Evolutionary conservation across 2,797 vertebrate species (phyloP).

Genomic region (Protosalanx chinensis): DNA sequence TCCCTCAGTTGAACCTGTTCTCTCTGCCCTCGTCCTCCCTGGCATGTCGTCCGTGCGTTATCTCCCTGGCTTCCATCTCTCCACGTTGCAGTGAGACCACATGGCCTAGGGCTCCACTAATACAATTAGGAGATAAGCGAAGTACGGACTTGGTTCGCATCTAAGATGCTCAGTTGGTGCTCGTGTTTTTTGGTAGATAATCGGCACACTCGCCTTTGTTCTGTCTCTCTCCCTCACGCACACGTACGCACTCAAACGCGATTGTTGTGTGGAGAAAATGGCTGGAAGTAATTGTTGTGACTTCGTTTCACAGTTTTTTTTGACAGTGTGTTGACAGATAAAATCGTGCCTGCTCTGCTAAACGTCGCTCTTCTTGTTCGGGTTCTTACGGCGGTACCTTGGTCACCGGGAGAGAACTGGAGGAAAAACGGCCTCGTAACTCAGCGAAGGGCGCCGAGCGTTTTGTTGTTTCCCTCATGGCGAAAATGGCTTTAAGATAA

Average conservation of each 20-base stretch:
- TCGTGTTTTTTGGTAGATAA: constrained; percentile 42
- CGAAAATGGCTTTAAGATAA: constrained; percentile 8
- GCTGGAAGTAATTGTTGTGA: neutral
- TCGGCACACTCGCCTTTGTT: neutral
- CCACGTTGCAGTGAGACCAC: constrained; percentile 27
- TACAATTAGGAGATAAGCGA: constrained; percentile 62
- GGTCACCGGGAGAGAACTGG: constrained; percentile 1
- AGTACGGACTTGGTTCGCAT: constrained; percentile 33
- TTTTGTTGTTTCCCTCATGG: constrained; percentile 15
- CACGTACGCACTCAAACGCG: constrained; percentile 14
- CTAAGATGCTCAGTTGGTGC: constrained; percentile 33
- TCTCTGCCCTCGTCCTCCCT: constrained; percentile 4
- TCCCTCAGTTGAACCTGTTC: constrained; percentile 44
- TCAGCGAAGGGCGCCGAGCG: constrained; percentile 7
- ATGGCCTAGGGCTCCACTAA: constrained; percentile 37
- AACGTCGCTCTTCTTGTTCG: constrained; percentile 16
- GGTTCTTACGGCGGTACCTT: constrained; percentile 14
- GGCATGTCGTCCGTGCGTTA: constrained; percentile 16
- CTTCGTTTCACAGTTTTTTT: constrained; percentile 12
- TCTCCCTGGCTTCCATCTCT: constrained; percentile 36
- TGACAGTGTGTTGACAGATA: constrained; percentile 2
- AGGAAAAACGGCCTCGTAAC: neutral
- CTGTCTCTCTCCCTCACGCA: constrained; percentile 13
- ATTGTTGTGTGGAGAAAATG: neutral
- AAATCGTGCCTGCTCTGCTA: constrained; percentile 3